Conservation (phyloP, 35 echinoderm and acorn worm species). For the Heliocidaris tuberculata region DNA sequence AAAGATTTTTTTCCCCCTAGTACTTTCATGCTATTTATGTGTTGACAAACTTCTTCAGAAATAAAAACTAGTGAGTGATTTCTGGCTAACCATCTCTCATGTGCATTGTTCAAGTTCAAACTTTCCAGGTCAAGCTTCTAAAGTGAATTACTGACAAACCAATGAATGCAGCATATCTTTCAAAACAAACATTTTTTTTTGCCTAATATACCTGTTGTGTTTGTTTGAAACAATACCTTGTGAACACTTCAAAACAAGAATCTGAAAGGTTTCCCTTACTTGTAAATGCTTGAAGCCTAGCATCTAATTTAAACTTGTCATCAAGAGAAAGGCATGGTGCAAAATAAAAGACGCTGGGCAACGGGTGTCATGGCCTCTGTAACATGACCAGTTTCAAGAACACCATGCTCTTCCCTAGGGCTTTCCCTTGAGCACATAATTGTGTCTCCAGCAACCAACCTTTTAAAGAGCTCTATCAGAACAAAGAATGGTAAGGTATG, state of each 20-base stretch:
- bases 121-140: background rate
- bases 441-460: conserved; percentile 7
- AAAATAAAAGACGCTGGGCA: background rate
- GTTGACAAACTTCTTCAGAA: too few relatives aligned
- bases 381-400: background rate
- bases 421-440: background rate
- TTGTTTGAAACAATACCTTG: background rate
- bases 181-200: background rate
- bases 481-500: background rate
- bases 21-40: too few relatives aligned
- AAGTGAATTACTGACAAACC: background rate
- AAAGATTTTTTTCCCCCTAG: too few relatives aligned
- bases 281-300: background rate
- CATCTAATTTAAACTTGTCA: background rate
- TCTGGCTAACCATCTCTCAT: background rate
- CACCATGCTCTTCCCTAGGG: background rate
- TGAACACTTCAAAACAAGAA: background rate
- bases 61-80: background rate
- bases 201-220: background rate
- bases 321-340: background rate
- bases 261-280: background rate
- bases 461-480: background rate
- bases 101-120: background rate
- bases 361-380: background rate
- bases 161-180: background rate